Conservation (phyloP, 2,797 vertebrate genomes). For the Bufotes viridis region DNA sequence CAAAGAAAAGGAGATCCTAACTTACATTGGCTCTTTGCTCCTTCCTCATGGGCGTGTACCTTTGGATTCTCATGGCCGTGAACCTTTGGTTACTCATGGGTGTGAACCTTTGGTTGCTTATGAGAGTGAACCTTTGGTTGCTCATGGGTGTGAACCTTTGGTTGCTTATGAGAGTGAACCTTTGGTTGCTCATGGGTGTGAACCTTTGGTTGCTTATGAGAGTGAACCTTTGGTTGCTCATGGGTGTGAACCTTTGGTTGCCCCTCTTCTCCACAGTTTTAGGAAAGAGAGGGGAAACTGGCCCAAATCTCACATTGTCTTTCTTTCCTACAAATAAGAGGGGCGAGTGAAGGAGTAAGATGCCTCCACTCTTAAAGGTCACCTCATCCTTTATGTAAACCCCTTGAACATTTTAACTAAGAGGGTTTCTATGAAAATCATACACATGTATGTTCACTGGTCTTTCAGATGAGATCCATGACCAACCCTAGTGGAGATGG, state of each 20-base stretch:
- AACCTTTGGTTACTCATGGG: not conserved
- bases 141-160: not conserved
- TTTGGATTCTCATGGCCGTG: not conserved
- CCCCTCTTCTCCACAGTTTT: not conserved
- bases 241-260: not conserved
- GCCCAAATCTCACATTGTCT: not conserved
- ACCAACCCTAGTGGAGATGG: too few species aligned
- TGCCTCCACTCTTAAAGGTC: not conserved
- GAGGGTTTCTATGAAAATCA: not conserved
- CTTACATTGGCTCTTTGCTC: not conserved
- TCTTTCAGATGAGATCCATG: not conserved
- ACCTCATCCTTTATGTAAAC: not conserved
- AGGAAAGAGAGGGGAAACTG: not conserved
- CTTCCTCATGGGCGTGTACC: not conserved
- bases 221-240: not conserved
- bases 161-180: too few species aligned
- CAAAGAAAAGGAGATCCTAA: not conserved
- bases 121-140: not conserved
- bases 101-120: not conserved
- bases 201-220: not conserved
- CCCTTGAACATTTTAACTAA: not conserved
- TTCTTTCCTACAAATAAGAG: not conserved
- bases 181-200: not conserved
- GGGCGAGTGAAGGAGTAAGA: not conserved
- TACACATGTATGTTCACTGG: not conserved